Conservation (phyloP, 2,888 invertebrate genomes). For the Drosophila picticornis region DNA sequence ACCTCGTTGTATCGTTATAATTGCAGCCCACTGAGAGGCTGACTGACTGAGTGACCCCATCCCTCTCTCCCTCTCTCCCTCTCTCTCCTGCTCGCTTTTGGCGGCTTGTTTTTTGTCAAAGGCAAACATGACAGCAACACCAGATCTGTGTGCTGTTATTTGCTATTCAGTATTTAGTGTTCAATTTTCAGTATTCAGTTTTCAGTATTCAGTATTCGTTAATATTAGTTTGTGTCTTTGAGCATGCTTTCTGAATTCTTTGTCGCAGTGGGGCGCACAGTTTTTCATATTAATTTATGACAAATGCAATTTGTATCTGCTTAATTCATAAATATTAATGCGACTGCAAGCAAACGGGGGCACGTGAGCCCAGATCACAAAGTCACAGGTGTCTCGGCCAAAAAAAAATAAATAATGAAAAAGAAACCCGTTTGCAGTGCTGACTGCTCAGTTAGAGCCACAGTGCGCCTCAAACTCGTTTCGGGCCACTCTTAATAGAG, state of each 20-base stretch:
- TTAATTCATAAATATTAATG: constrained; percentile 72
- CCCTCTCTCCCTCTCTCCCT: background rate
- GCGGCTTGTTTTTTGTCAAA: constrained; percentile 58
- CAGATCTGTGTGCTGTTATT: constrained; percentile 52
- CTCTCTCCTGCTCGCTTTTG: constrained; percentile 27
- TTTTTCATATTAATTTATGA: constrained; percentile 55
- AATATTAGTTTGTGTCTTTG: constrained; percentile 8
- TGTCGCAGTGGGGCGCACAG: constrained; percentile 37
- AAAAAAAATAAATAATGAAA: constrained; percentile 14
- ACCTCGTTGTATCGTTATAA: constrained; percentile 54
- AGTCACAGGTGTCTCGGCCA: constrained; percentile 52
- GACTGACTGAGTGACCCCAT: background rate
- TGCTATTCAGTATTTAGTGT: constrained; percentile 38
- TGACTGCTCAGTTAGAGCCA: constrained; percentile 4
- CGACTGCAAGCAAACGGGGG: constrained; percentile 42
- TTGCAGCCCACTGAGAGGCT: constrained; percentile 57
- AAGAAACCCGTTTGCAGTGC: constrained; percentile 50
- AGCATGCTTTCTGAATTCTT: constrained; percentile 40
- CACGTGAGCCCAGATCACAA: constrained; percentile 60
- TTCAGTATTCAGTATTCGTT: constrained; percentile 33
- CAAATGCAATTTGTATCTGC: constrained; percentile 70
- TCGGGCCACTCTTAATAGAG: constrained; percentile 52
- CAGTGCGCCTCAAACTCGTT: constrained; percentile 59
- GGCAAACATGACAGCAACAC: constrained; percentile 67
- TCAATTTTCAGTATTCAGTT: constrained; percentile 30